These are phyloP conservation scores for Jordanella pulchra DNA, from an alignment of 2,797 vertebrate species.

Conservation along the genomic window DNA sequence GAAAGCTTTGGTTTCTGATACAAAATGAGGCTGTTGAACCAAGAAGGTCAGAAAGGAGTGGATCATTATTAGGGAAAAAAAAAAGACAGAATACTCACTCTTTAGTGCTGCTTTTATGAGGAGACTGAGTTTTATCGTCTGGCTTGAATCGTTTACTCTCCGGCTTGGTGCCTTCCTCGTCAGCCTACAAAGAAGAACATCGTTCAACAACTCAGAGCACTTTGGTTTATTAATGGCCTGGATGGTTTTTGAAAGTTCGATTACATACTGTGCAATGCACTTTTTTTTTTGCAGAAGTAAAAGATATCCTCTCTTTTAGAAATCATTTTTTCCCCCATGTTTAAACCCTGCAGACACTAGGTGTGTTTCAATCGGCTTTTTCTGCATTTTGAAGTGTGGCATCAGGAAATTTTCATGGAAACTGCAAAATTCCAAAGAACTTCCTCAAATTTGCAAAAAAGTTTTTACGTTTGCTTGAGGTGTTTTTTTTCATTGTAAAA, in stretches of 20 bases:
- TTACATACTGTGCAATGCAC: not conserved
- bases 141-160: constrained; percentile 92
- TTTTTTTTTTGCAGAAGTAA: not conserved
- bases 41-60: constrained; percentile 5
- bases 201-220: not conserved
- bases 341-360: not conserved
- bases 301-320: constrained; percentile 2
- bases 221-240: not conserved
- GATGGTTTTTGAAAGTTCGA: not conserved
- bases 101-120: constrained; percentile 91
- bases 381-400: too few relatives aligned
- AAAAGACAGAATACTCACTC: constrained; percentile 83
- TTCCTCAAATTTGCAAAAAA: too few relatives aligned
- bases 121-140: constrained; percentile 88
- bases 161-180: constrained; percentile 87
- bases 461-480: too few relatives aligned
- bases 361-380: too few relatives aligned
- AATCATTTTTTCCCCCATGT: not conserved
- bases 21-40: constrained; percentile 17
- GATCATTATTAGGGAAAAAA: constrained; percentile 8
- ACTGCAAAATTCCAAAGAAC: too few relatives aligned
- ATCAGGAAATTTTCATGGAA: too few relatives aligned
- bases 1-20: constrained; percentile 2
- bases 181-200: constrained; percentile 79
- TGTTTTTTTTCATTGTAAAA: too few relatives aligned